Conservation (phyloP, 2,797 vertebrate species). For the Artibeus jamaicensis region DNA sequence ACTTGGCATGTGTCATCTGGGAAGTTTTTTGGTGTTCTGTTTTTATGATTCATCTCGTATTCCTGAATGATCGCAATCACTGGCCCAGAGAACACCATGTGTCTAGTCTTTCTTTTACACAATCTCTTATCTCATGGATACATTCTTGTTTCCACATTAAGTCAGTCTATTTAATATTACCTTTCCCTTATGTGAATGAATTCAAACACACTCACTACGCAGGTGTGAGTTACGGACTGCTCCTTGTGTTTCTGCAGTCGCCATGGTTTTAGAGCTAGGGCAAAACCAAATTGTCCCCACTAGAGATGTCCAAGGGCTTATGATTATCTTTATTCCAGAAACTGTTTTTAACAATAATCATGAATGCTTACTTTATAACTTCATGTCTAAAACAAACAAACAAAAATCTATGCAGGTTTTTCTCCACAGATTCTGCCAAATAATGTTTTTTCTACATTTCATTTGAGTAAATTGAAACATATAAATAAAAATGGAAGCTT, state of each 20-base stretch:
- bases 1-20: neutral
- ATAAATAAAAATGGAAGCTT: neutral
- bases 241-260: neutral
- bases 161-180: neutral
- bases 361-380: neutral
- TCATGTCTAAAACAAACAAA: neutral
- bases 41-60: slow-evolving; percentile 2
- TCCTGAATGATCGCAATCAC: slow-evolving; percentile 39
- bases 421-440: neutral
- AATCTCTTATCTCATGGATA: neutral
- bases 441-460: neutral
- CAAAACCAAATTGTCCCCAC: neutral
- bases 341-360: neutral
- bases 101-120: neutral
- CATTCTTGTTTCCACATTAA: neutral
- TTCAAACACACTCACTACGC: neutral
- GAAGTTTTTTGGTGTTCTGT: neutral
- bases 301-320: neutral
- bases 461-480: neutral
- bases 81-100: neutral
- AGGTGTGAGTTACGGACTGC: neutral
- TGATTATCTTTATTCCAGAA: neutral
- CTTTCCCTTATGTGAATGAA: neutral
- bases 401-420: neutral
- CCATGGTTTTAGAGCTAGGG: neutral